Evolutionary conservation across 2,797 vertebrate genomes (phyloP).

Genomic region (Acipenser transmontanus): DNA sequence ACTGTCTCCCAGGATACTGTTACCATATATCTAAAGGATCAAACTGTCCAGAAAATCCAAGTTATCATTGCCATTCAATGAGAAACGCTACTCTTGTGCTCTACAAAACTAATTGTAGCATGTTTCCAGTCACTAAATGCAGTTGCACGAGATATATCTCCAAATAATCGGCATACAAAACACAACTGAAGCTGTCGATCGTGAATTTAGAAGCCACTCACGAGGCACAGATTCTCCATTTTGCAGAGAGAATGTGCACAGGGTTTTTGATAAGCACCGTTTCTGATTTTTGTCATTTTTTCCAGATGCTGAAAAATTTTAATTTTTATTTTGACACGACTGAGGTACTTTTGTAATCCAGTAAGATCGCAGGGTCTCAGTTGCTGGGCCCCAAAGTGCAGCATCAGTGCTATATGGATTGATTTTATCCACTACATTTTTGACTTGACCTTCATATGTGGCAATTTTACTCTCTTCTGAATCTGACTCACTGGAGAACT

Average conservation of each 20-base stretch:
- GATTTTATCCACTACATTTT: too few relatives aligned
- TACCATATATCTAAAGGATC: background rate
- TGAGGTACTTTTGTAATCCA: conserved; percentile 7
- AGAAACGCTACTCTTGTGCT: conserved; percentile 6
- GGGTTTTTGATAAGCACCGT: conserved; percentile 9
- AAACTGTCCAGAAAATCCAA: conserved; percentile 1
- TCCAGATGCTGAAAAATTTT: conserved; percentile 13
- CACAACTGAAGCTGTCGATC: conserved; percentile 10
- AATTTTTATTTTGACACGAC: conserved; percentile 9
- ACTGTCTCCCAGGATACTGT: too few relatives aligned
- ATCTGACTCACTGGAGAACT: too few relatives aligned
- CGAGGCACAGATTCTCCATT: conserved; percentile 11
- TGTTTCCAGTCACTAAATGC: conserved; percentile 14
- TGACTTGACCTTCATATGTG: too few relatives aligned
- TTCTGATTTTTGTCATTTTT: conserved; percentile 17
- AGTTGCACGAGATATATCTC: background rate
- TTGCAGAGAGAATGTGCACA: conserved; percentile 5
- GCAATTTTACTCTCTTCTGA: too few relatives aligned
- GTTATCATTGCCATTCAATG: conserved; percentile 5
- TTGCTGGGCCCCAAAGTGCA: conserved; percentile 6
- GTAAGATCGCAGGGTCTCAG: conserved; percentile 3
- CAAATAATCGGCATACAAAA: conserved; percentile 12
- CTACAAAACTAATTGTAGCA: background rate
- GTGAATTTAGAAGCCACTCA: conserved; percentile 12
- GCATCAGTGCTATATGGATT: conserved; percentile 11